Evolutionary conservation across 2,888 invertebrate genomes (phyloP).

Genomic region (Amphipoea oculea): DNA sequence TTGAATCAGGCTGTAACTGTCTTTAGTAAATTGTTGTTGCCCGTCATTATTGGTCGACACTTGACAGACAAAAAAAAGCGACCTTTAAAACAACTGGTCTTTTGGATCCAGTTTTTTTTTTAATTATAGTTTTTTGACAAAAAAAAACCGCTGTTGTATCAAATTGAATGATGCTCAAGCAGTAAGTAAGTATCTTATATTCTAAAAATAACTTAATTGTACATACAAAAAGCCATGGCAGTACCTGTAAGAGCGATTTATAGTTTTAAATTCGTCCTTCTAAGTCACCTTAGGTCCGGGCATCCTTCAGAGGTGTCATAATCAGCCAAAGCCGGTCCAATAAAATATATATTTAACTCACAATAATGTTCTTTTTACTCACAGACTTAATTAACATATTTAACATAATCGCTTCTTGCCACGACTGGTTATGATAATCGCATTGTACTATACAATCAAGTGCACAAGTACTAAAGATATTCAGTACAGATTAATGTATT

Average conservation of each 20-base stretch:
- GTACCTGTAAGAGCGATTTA: conserved; percentile 6
- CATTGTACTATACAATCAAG: conserved; percentile 72
- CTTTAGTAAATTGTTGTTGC: background rate
- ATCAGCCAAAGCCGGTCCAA: conserved; percentile 66
- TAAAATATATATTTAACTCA: conserved; percentile 81
- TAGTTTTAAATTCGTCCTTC: conserved; percentile 54
- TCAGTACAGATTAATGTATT: conserved; percentile 19
- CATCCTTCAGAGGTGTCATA: conserved; percentile 61
- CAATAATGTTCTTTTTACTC: conserved; percentile 77
- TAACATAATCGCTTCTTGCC: conserved; percentile 79
- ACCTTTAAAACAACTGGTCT: conserved; percentile 3
- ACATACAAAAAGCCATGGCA: background rate
- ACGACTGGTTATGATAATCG: conserved; percentile 82
- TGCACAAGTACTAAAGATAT: conserved; percentile 61
- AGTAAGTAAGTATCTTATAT: background rate
- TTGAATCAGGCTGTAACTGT: background rate
- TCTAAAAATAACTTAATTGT: conserved; percentile 33
- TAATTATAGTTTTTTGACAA: background rate
- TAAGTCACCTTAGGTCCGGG: conserved; percentile 28
- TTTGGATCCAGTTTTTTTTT: background rate
- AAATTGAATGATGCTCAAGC: background rate
- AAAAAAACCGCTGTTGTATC: background rate
- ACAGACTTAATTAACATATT: conserved; percentile 81
- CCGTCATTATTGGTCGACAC: background rate
- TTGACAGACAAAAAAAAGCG: conserved; percentile 4